Evolutionary conservation across 1,140 invertebrate genomes (phyloP).

Genomic region (Steinernema khuongi): DNA sequence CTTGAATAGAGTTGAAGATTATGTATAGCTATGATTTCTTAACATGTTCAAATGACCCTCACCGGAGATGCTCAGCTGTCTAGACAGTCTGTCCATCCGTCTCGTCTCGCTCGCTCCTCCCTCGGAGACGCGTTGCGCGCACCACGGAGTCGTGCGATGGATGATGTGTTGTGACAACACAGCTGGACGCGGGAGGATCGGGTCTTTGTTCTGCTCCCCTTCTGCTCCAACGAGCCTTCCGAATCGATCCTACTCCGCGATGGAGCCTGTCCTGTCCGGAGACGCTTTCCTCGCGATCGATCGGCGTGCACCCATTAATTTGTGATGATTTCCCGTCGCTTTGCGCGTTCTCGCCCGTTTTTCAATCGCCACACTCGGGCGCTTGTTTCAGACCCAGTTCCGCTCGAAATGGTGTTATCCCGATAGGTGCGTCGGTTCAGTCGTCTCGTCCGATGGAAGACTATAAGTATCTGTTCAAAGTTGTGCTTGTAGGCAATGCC

Average conservation of each 20-base stretch:
- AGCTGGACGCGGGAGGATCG: not conserved
- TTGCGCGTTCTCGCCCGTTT: not conserved
- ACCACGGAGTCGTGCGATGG: not conserved
- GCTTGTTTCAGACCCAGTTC: not conserved
- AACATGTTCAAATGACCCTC: not conserved
- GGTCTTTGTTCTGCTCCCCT: not conserved
- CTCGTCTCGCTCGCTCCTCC: not conserved
- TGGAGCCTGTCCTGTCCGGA: too few relatives aligned
- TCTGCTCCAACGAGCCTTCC: too few relatives aligned
- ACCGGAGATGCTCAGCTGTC: not conserved
- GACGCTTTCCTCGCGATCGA: too few relatives aligned
- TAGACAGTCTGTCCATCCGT: not conserved
- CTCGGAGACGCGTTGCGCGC: not conserved
- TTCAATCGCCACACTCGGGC: not conserved
- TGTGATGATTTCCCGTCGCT: not conserved
- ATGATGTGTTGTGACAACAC: not conserved
- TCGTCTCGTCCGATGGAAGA: slow-evolving; percentile 52
- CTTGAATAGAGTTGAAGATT: not conserved
- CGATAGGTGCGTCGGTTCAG: not conserved
- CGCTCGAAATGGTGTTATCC: not conserved
- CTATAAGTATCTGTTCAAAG: slow-evolving; percentile 59
- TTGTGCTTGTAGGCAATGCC: slow-evolving; percentile 55
- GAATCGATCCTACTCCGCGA: too few relatives aligned
- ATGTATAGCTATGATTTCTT: not conserved
- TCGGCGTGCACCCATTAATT: not conserved